These are phyloP conservation scores for Protosalanx chinensis DNA, from an alignment of 2,797 vertebrate species.

Conservation along the genomic window DNA sequence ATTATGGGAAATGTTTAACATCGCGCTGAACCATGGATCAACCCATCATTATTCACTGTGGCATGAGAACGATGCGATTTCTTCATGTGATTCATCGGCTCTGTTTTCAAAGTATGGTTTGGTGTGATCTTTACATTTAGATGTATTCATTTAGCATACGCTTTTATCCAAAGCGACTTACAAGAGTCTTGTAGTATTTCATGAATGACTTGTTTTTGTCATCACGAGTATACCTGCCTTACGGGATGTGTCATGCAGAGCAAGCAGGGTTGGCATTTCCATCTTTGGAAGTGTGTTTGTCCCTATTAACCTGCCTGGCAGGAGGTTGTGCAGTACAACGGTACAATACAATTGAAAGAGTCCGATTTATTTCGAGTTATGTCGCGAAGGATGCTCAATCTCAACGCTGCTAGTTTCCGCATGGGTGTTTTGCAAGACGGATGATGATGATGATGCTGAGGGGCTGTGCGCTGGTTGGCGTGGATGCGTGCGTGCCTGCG, in stretches of 20 bases:
- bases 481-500: neutral
- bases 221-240: neutral
- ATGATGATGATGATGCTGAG: neutral
- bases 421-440: conserved; percentile 8
- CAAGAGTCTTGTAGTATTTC: neutral
- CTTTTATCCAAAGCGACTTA: too few relatives aligned
- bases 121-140: neutral
- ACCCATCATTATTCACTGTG: neutral
- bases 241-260: conserved; percentile 3
- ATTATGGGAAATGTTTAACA: neutral
- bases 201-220: conserved; percentile 5
- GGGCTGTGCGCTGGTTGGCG: neutral
- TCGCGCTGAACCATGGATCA: neutral
- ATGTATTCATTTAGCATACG: too few relatives aligned
- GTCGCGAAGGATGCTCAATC: neutral
- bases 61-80: neutral
- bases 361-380: conserved; percentile 6
- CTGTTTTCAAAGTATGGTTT: neutral
- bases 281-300: neutral
- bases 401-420: conserved; percentile 9
- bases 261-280: neutral
- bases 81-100: neutral
- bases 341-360: neutral
- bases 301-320: too few relatives aligned
- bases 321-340: too few relatives aligned